Conservation (phyloP, 2,797 vertebrate species). For the Aplochiton taeniatus region DNA sequence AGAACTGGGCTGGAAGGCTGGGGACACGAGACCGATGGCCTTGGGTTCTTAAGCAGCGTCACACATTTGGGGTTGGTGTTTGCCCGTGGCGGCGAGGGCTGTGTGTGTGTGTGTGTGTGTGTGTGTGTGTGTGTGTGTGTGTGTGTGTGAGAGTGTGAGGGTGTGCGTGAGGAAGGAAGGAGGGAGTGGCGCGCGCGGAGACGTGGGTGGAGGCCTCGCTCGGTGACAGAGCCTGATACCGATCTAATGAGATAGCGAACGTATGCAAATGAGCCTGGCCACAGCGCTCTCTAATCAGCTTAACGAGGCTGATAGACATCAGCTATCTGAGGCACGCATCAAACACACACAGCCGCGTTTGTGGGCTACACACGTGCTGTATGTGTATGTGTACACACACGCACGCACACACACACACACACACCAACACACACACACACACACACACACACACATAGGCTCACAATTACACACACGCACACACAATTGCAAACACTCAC, state of each 20-base stretch:
- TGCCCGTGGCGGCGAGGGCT: constrained; percentile 60
- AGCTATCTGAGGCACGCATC: constrained; percentile 75
- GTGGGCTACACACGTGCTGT: constrained; percentile 10
- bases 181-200: constrained; percentile 61
- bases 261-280: constrained; percentile 82
- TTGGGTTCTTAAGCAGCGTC: constrained; percentile 59
- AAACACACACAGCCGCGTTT: constrained; percentile 36
- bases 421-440: constrained; percentile 22
- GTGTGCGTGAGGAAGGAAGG: constrained; percentile 8
- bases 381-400: constrained; percentile 1
- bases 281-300: constrained; percentile 83
- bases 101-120: constrained; percentile 9
- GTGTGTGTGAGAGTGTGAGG: neutral
- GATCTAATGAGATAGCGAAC: constrained; percentile 84
- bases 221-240: constrained; percentile 75
- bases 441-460: constrained; percentile 19
- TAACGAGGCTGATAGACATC: constrained; percentile 78
- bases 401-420: constrained; percentile 16
- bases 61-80: constrained; percentile 61
- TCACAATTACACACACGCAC: constrained; percentile 28
- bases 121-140: constrained; percentile 10
- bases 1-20: constrained; percentile 39
- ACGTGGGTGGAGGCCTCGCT: constrained; percentile 71
- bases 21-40: constrained; percentile 57
- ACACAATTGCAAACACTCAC: constrained; percentile 23